phyloP scores from a whole-genome alignment of 2,797 vertebrate species.

The Hippoglossus hippoglossus region DNA sequence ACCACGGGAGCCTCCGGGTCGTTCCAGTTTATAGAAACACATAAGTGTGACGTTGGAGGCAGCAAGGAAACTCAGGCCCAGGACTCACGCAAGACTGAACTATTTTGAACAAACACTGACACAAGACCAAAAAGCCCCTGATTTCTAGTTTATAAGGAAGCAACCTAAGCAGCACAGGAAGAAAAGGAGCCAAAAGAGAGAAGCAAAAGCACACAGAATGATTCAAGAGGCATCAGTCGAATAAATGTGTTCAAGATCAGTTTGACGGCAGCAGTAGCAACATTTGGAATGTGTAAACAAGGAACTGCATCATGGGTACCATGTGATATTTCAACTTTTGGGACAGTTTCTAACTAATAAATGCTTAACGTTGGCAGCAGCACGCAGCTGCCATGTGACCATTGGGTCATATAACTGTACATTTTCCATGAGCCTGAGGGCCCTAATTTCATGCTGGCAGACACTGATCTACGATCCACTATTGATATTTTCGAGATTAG shows the following conservation, averaged over 20 bases:
- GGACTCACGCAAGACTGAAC: constrained; percentile 58
- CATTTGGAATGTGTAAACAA: constrained; percentile 21
- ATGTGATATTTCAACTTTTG: constrained; percentile 53
- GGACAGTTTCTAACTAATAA: constrained; percentile 39
- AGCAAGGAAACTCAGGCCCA: constrained; percentile 27
- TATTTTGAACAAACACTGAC: constrained; percentile 64
- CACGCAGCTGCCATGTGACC: constrained; percentile 57
- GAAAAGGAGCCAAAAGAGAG: constrained; percentile 48
- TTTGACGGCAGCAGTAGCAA: constrained; percentile 20
- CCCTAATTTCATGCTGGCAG: constrained; percentile 40
- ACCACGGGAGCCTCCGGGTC: constrained; percentile 32
- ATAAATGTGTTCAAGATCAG: constrained; percentile 17
- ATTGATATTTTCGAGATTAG: constrained; percentile 30
- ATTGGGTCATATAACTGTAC: constrained; percentile 47
- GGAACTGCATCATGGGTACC: constrained; percentile 27
- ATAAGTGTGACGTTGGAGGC: constrained; percentile 49
- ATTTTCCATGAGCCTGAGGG: constrained; percentile 49
- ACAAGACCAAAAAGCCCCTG: constrained; percentile 69
- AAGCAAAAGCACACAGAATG: constrained; percentile 12
- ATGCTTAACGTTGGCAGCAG: constrained; percentile 36
- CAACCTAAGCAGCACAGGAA: constrained; percentile 42
- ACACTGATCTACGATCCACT: constrained; percentile 37
- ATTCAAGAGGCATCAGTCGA: constrained; percentile 24
- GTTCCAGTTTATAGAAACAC: constrained; percentile 70
- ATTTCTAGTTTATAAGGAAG: constrained; percentile 56